phyloP scores from a whole-genome alignment of 2,113 vertebrate genomes.

The Fukomys damarensis region DNA sequence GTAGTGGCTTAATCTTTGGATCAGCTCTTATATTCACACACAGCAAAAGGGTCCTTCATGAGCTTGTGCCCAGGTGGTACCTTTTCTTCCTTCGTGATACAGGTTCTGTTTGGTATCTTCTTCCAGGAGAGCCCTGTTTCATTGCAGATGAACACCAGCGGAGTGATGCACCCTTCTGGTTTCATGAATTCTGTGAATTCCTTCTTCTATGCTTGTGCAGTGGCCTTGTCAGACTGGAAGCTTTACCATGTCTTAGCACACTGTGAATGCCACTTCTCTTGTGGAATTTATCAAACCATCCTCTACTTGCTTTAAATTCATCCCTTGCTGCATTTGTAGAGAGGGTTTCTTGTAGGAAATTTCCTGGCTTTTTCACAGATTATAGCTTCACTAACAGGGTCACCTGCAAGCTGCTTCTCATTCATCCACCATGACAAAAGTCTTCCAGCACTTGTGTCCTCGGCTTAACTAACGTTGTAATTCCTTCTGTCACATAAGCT shows the following conservation, averaged over 20 bases:
- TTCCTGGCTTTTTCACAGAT: not conserved
- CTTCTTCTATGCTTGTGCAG: not conserved
- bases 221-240: not conserved
- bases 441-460: not conserved
- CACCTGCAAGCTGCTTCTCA: not conserved
- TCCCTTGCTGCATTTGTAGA: not conserved
- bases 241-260: not conserved
- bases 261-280: not conserved
- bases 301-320: not conserved
- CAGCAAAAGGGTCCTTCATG: not conserved
- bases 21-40: not conserved
- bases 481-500: not conserved
- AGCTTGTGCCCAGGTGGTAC: not conserved
- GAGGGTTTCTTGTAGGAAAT: not conserved
- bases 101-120: not conserved
- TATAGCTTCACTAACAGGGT: not conserved
- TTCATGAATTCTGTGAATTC: not conserved
- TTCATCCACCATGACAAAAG: not conserved
- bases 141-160: not conserved
- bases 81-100: not conserved
- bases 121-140: not conserved
- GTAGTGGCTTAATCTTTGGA: not conserved
- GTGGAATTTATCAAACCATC: not conserved
- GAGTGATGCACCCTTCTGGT: not conserved
- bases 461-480: not conserved